phyloP scores from a whole-genome alignment of 2,797 vertebrate genomes.

The Sebastes steindachneri region DNA sequence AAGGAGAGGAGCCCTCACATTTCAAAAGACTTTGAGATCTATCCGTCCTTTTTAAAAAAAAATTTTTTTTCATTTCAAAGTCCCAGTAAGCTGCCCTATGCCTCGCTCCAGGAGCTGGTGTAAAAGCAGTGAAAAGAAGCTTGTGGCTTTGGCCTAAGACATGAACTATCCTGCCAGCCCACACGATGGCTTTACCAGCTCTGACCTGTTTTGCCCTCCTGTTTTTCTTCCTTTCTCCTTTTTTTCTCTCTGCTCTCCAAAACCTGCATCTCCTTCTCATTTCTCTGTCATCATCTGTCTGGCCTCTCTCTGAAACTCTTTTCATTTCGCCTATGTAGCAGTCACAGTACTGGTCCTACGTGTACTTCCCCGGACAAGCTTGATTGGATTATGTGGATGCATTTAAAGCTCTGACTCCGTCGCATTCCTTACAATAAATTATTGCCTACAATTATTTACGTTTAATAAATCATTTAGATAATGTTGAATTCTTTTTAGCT shows the following conservation, averaged over 20 bases:
- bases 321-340: neutral
- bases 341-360: constrained; percentile 1
- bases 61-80: neutral
- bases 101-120: constrained; percentile 2
- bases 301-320: constrained; percentile 2
- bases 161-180: constrained; percentile 17
- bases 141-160: constrained; percentile 44
- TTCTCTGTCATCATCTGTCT: neutral
- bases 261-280: constrained; percentile 4
- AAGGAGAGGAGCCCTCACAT: neutral
- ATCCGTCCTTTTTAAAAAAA: neutral
- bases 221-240: neutral
- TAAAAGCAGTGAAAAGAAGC: constrained; percentile 54
- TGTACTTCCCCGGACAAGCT: neutral
- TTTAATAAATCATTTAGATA: neutral
- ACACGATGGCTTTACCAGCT: constrained; percentile 49
- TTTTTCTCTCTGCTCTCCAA: constrained; percentile 25
- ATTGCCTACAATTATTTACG: neutral
- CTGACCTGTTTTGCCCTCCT: constrained; percentile 23
- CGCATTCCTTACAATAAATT: neutral
- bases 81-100: neutral
- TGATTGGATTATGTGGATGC: constrained; percentile 1
- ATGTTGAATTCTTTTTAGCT: neutral
- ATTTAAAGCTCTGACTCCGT: neutral
- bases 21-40: neutral